These are phyloP conservation scores for Hyphantria cunea DNA, from an alignment of 1,140 invertebrate species.

Conservation along the genomic window DNA sequence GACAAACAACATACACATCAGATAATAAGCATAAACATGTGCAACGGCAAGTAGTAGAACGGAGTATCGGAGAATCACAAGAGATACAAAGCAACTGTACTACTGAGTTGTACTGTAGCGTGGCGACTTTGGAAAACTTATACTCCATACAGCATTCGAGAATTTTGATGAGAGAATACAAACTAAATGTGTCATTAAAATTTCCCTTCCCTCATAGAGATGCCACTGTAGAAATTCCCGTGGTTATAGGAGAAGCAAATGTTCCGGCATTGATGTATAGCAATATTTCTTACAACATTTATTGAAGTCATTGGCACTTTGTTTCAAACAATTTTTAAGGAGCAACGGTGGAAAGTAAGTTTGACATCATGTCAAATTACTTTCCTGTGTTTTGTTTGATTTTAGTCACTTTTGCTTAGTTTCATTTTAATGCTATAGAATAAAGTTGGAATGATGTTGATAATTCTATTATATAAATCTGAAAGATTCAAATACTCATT, in stretches of 20 bases:
- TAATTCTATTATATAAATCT: no score
- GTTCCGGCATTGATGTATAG: no score
- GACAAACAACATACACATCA: conserved; percentile 3
- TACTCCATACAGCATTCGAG: conserved; percentile 16
- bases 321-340: no score
- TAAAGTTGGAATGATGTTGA: no score
- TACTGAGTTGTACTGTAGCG: neutral
- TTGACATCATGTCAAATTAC: no score
- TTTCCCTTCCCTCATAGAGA: conserved; percentile 9
- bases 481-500: no score
- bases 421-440: no score
- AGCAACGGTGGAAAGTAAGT: no score
- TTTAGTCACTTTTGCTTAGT: no score
- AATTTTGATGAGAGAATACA: conserved; percentile 7
- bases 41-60: neutral
- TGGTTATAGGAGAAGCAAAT: conserved; percentile 4
- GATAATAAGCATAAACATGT: neutral
- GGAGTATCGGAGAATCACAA: neutral
- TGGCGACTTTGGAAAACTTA: conserved; percentile 1
- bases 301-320: no score
- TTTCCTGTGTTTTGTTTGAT: no score
- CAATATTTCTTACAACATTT: no score
- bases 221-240: conserved; percentile 6
- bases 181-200: conserved; percentile 1
- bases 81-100: neutral